Base-by-base conservation (phyloP, 2,888 invertebrate genomes). In the Agriopis leucophaearia region DNA sequence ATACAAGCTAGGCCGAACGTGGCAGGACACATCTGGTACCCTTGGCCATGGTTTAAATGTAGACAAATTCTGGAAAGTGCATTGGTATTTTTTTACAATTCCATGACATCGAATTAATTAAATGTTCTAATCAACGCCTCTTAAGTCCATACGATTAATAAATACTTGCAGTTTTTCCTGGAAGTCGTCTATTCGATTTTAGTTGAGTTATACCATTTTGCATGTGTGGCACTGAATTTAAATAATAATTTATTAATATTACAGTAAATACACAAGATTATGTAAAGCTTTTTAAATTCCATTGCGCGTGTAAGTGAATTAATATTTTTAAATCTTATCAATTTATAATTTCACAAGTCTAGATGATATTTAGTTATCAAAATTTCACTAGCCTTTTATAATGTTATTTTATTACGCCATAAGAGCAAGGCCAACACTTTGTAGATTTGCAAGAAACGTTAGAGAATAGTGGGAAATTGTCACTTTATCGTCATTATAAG, bases 341-440 rank as follows among this genome's bases (percentile, higher is more conserved):
- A 85, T 89, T 88, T 88, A 87, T 84, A 87, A 86, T 87, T 88
- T 88, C 38, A 27, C 90, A 88, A 88, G 85, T 91, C 88, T 92
- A 93, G 88, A 83, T 89, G 89, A 89, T 89, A 87, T 89, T 89
- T 86, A 88, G 86, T 88, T 93, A 93, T 92, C 90, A 93, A 94
- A 94, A 93, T 89, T 90, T 94, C 94, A 94, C 94, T 94, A 94
- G 94, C 94, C 94, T 94, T 94, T 91, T 89, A 89, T 82, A 89
- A 88, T 90, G 87, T 89, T 86, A 89, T 84, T 86, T 88, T 85
- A 86, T 81, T 88, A 90, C 85, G 89, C 83, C 83, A 88, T 87
- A 88, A 90, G 88, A 89, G 88, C 88, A 92, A 92, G 89, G 90
- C 89, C 88, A 89, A 89, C 77, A 79, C 42, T 84, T 86, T 85